Conservation (phyloP, 2,888 invertebrate genomes). For the Drosophila formosana region DNA sequence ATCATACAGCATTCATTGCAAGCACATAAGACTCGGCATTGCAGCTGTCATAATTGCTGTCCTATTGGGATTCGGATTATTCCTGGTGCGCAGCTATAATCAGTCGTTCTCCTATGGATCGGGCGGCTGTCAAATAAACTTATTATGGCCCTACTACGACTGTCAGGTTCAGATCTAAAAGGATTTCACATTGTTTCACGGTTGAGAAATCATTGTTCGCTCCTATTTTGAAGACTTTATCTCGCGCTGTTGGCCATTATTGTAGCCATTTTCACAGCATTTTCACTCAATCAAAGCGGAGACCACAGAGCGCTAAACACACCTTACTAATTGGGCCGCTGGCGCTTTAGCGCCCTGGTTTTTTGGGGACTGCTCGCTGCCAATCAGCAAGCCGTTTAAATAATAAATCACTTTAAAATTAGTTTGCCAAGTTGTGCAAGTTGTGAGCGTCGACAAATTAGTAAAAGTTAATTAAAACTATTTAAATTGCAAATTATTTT, state of each 20-base stretch:
- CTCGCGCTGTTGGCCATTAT: background rate
- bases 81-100: slow-evolving; percentile 48
- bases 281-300: slow-evolving; percentile 41
- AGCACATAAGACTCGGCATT: background rate
- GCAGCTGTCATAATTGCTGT: background rate
- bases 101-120: slow-evolving; percentile 41
- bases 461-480: slow-evolving; percentile 81
- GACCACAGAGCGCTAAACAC: slow-evolving; percentile 30
- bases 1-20: background rate
- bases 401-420: slow-evolving; percentile 82
- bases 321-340: slow-evolving; percentile 69
- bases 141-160: slow-evolving; percentile 37
- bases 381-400: slow-evolving; percentile 77
- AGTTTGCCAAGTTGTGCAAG: slow-evolving; percentile 73
- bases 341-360: slow-evolving; percentile 50
- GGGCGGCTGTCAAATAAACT: slow-evolving; percentile 44
- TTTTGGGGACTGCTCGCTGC: slow-evolving; percentile 48
- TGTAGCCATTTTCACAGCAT: slow-evolving; percentile 19
- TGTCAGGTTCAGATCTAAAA: slow-evolving; percentile 39
- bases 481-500: slow-evolving; percentile 81
- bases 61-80: slow-evolving; percentile 17
- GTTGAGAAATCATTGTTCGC: background rate
- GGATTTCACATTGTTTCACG: background rate
- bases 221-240: background rate
- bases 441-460: slow-evolving; percentile 61